These are phyloP conservation scores for Phocides pigmalion DNA, from an alignment of 1,140 invertebrate species.

Conservation along the genomic window DNA sequence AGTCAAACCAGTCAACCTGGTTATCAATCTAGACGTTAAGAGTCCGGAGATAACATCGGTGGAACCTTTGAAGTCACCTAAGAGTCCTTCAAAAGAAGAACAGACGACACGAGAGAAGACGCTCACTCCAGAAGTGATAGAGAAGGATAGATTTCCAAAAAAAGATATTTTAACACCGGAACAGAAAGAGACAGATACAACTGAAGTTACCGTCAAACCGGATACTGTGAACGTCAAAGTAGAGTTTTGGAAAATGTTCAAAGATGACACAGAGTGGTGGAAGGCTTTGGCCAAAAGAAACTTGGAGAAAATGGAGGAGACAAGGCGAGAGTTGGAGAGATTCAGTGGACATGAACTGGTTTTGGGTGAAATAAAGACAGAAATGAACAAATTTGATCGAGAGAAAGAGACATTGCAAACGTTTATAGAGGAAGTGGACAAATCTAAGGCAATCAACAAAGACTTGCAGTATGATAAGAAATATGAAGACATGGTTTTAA, in stretches of 20 bases:
- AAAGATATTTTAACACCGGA: constrained; percentile 28
- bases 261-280: constrained; percentile 81
- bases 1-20: constrained; percentile 67
- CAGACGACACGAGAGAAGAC: constrained; percentile 41
- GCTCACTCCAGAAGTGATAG: constrained; percentile 14
- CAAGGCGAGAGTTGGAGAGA: constrained; percentile 71
- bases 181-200: constrained; percentile 45
- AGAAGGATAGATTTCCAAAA: not conserved
- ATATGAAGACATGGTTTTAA: constrained; percentile 76
- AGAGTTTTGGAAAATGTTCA: constrained; percentile 80
- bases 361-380: constrained; percentile 64
- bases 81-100: constrained; percentile 39
- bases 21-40: constrained; percentile 48
- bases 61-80: constrained; percentile 39
- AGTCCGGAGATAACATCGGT: constrained; percentile 38
- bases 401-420: constrained; percentile 68
- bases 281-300: constrained; percentile 77
- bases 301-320: constrained; percentile 79
- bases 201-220: constrained; percentile 49
- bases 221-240: constrained; percentile 36
- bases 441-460: constrained; percentile 67
- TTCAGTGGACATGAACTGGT: constrained; percentile 79
- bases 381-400: constrained; percentile 68
- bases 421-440: constrained; percentile 77
- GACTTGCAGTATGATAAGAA: constrained; percentile 75